Evolutionary conservation across 2,797 vertebrate genomes (phyloP).

Genomic region (Emys orbicularis): DNA sequence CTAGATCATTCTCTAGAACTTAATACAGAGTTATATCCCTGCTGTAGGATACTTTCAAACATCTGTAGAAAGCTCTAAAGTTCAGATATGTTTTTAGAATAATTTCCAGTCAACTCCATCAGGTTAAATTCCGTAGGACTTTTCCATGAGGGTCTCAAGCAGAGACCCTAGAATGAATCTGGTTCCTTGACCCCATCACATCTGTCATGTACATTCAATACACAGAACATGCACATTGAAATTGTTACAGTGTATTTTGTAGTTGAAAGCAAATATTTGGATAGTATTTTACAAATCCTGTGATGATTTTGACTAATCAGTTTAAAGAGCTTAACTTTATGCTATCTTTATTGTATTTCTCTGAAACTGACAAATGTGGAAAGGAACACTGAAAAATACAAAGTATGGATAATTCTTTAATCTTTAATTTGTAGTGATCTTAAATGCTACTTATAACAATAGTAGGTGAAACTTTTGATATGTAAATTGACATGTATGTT

Average conservation of each 20-base stretch:
- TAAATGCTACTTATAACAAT: not conserved
- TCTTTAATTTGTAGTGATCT: not conserved
- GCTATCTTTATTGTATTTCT: not conserved
- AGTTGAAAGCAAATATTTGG: not conserved
- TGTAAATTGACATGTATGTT: not conserved
- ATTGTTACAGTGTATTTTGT: not conserved
- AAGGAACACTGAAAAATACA: not conserved
- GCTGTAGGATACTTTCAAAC: not conserved
- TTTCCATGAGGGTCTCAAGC: accelerated
- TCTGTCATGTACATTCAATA: not conserved
- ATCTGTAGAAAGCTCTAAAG: not conserved
- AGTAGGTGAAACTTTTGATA: not conserved
- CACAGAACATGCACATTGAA: not conserved
- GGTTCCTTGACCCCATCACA: not conserved
- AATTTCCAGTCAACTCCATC: not conserved
- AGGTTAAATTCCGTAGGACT: not conserved
- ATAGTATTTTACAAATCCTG: not conserved
- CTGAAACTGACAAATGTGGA: not conserved
- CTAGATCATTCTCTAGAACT: not conserved
- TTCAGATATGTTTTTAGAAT: not conserved
- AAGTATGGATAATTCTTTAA: not conserved
- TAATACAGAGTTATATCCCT: not conserved
- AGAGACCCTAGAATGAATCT: not conserved
- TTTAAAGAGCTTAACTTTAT: not conserved
- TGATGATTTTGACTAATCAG: not conserved